phyloP scores from a whole-genome alignment of 2,113 vertebrate genomes.

The Riparia riparia region DNA sequence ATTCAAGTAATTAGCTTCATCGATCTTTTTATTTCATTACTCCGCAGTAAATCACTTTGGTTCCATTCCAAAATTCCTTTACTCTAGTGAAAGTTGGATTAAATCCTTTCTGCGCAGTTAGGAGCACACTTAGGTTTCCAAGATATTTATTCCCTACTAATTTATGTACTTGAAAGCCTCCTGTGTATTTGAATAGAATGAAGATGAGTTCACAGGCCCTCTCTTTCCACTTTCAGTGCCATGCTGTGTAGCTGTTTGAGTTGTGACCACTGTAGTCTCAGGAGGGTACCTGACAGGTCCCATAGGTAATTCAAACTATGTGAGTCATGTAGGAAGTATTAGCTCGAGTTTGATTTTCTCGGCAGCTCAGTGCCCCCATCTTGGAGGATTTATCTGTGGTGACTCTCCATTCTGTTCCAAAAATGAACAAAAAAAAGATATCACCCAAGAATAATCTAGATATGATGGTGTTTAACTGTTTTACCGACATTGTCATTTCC shows the following conservation, averaged over 20 bases:
- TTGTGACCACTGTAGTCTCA: neutral
- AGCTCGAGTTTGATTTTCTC: neutral
- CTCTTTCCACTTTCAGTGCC: neutral
- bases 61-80: neutral
- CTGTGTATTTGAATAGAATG: neutral
- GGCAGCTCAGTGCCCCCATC: neutral
- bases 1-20: neutral
- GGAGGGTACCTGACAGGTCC: neutral
- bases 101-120: neutral
- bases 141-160: neutral
- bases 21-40: neutral
- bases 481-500: neutral
- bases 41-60: neutral
- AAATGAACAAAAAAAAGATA: neutral
- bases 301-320: neutral
- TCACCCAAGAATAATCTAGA: neutral
- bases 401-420: neutral
- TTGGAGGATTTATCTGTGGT: neutral
- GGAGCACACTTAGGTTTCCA: neutral
- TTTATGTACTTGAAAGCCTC: neutral
- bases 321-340: neutral
- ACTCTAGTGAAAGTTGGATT: neutral
- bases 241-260: neutral
- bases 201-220: neutral
- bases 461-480: neutral